Evolutionary conservation across 2,113 vertebrate species (phyloP), one percentile per base, ranked within the genome.

Genomic region (Triplophysa tibetana): DNA sequence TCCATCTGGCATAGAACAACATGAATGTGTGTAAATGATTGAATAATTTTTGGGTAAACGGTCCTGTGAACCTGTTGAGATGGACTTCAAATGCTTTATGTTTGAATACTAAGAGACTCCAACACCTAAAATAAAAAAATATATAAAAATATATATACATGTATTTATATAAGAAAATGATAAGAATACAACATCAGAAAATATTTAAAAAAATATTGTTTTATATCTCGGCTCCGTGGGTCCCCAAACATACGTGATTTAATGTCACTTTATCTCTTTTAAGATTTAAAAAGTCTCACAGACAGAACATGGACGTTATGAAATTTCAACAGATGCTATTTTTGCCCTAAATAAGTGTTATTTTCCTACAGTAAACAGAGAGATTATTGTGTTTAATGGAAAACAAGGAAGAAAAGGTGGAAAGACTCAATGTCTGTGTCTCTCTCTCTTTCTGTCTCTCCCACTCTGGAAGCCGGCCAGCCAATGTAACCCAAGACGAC

Each of bases 401-500:
- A 66, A 10, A 54, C 11, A 43, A 67, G 54, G 63, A 33, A 58
- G 54, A 61, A 24, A 82, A 67, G 63, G 77, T n/a, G 43, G 8
- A 70, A 41, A 26, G 19, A 80, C n/a, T 50, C 63, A 69, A 74
- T 67, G 54, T 72, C 58, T 45, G 9, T 68, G 9, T 68, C 48
- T 50, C 68, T 50, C 63, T 56, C 33, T 77, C 56, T 38, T 45
- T 23, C 50, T n/a, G 21, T 62, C 54, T 21, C 65, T 74, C 1
- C 8, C 77, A 82, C 83, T 89, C 91, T 93, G 89, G 91, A 90
- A 45, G 87, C 86, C 88, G 63, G 90, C 88, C 90, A 90, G 74
- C 2, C 19, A 80, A 81, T 93, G 96, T 94, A 95, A 96, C 92
- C 92, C 89, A 92, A 96, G 93, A 93, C 91, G 88, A 88, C 87